Percentiles rank a stretch among this genome's conserved stretches.
phyloP scores from a whole-genome alignment of 1,140 invertebrate species.

The Caenorhabditis remanei region DNA sequence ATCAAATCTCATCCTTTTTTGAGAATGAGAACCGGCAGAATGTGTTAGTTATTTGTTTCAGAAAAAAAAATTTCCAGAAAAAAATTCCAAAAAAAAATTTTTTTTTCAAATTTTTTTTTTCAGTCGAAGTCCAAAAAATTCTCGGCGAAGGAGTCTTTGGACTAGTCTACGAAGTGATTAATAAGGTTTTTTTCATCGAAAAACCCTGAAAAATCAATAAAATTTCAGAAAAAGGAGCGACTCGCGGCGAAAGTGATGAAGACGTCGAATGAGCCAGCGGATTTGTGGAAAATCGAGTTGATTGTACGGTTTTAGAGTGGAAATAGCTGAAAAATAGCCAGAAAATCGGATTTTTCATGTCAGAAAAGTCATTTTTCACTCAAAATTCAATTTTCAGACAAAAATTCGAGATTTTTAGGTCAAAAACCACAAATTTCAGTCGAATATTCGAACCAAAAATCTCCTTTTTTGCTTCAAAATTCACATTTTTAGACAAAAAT shows the following conservation, averaged over 20 bases:
- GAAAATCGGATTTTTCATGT: background rate
- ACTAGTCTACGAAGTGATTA: background rate
- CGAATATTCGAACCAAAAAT: background rate
- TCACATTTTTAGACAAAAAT: no score
- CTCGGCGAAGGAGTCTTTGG: slow-evolving; percentile 2
- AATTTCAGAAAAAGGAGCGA: background rate
- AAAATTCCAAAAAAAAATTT: background rate
- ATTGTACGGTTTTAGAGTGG: background rate
- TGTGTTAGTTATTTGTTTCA: background rate
- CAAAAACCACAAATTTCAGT: background rate
- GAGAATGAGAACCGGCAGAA: background rate
- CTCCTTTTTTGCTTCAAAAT: no score
- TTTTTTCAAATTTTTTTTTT: background rate
- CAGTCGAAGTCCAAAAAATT: background rate
- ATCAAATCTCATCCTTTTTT: background rate
- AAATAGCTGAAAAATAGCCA: background rate
- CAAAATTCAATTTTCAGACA: no score
- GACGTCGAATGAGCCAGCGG: background rate
- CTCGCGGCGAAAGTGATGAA: background rate
- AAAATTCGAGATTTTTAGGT: background rate
- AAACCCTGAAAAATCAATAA: background rate
- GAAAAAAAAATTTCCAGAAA: no score
- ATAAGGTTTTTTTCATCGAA: background rate
- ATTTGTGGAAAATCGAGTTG: background rate
- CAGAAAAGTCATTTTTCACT: background rate